A percentile compares a stretch with the other conserved stretches of the same genome.
phyloP scores from a whole-genome alignment of 1,140 invertebrate species.

The Pogonognathellus flavescens region DNA sequence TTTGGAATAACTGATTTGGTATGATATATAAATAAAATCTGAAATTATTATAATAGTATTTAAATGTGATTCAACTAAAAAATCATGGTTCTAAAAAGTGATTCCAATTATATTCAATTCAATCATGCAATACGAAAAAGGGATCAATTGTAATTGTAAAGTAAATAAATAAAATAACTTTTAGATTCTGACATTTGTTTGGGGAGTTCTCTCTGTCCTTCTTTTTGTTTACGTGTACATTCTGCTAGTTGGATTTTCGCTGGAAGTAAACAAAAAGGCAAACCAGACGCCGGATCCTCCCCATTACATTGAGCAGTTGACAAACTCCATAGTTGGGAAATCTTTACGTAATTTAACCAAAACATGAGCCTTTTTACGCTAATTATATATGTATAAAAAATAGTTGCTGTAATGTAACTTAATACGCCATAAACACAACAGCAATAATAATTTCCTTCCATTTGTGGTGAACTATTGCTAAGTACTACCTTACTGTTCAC shows the following conservation, averaged over 20 bases:
- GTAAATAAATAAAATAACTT: no score
- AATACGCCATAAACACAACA: background rate
- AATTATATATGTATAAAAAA: background rate
- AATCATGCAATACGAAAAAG: no score
- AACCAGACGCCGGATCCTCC: background rate
- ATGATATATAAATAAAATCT: no score
- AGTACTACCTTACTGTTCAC: no score
- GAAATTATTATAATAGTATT: no score
- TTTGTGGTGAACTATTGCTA: no score
- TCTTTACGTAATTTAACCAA: background rate
- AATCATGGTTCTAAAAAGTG: background rate
- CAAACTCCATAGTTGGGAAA: background rate
- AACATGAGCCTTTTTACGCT: background rate
- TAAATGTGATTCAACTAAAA: no score
- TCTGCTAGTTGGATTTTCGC: background rate
- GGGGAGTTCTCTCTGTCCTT: background rate
- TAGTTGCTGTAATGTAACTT: background rate
- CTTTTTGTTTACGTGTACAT: background rate
- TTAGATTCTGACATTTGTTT: background rate
- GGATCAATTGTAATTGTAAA: no score
- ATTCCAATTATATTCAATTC: no score
- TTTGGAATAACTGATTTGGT: background rate
- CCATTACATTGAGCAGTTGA: background rate
- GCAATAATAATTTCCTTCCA: no score
- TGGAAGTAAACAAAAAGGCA: conserved; percentile 3